phyloP scores from a whole-genome alignment of 2,113 vertebrate species.

The Noctilio leporinus region DNA sequence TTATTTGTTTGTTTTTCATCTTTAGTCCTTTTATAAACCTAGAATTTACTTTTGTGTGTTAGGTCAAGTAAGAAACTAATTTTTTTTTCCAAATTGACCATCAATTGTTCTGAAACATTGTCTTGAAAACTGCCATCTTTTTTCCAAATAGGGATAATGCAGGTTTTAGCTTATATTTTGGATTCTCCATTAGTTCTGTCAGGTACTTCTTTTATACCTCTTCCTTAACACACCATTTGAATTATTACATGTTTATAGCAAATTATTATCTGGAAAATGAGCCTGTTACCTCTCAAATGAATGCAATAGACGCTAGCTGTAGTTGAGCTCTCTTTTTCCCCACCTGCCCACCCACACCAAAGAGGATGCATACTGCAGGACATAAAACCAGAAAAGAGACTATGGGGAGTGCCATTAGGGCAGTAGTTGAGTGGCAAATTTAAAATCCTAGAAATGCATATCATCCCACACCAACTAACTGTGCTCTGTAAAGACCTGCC shows the following conservation, averaged over 20 bases:
- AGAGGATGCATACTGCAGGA: neutral
- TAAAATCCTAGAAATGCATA: neutral
- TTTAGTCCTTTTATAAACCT: neutral
- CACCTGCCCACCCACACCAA: neutral
- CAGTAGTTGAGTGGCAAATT: neutral
- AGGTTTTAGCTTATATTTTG: neutral
- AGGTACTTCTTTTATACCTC: neutral
- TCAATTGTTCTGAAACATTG: neutral
- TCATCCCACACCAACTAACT: neutral
- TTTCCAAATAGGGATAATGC: neutral
- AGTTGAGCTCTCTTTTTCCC: neutral
- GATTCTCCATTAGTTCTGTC: neutral
- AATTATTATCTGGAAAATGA: neutral
- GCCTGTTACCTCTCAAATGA: neutral
- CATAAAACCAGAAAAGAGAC: neutral
- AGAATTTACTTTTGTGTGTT: neutral
- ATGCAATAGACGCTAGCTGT: neutral
- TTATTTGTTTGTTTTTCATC: neutral
- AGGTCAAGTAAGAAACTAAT: neutral
- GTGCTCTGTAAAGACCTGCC: neutral
- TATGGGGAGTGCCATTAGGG: neutral
- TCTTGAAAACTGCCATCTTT: neutral
- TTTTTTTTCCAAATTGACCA: neutral
- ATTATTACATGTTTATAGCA: neutral
- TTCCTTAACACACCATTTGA: neutral